phyloP scores from a whole-genome alignment of 2,888 invertebrate species.

The Diaprepes abbreviatus region DNA sequence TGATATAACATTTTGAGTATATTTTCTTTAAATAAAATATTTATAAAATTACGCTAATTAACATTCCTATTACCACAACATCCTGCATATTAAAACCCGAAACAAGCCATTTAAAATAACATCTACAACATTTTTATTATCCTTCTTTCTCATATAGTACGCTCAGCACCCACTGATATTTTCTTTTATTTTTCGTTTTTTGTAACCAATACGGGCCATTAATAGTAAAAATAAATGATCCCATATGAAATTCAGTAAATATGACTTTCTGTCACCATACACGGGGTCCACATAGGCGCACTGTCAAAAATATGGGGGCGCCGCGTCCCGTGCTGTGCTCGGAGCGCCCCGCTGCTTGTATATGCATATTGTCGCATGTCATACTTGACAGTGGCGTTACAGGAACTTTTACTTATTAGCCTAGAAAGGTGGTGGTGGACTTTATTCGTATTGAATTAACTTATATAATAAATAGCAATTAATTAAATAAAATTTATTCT shows the following conservation, averaged over 20 bases:
- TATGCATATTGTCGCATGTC: slow-evolving; percentile 47
- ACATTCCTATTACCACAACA: neutral
- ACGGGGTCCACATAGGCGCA: slow-evolving; percentile 40
- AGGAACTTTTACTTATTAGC: no score
- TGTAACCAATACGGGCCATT: slow-evolving; percentile 38
- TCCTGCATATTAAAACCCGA: neutral
- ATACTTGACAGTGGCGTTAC: slow-evolving; percentile 33
- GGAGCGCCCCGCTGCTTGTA: slow-evolving; percentile 31
- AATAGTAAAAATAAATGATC: slow-evolving; percentile 43
- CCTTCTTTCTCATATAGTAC: slow-evolving; percentile 5
- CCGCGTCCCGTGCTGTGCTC: slow-evolving; percentile 45
- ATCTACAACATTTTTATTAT: slow-evolving; percentile 12
- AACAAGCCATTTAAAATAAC: neutral
- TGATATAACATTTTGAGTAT: no score
- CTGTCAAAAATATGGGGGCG: slow-evolving; percentile 49
- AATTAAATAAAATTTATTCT: no score
- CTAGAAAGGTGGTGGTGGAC: no score
- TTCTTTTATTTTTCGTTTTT: slow-evolving; percentile 15
- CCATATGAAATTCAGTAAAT: slow-evolving; percentile 47
- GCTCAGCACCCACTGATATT: neutral
- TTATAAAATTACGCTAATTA: slow-evolving; percentile 13
- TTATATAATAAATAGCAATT: no score
- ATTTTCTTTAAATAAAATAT: no score
- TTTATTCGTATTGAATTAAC: no score
- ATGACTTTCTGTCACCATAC: slow-evolving; percentile 48